phyloP scores from a whole-genome alignment of 1,140 invertebrate species.

The Anoplolepis gracilipes region DNA sequence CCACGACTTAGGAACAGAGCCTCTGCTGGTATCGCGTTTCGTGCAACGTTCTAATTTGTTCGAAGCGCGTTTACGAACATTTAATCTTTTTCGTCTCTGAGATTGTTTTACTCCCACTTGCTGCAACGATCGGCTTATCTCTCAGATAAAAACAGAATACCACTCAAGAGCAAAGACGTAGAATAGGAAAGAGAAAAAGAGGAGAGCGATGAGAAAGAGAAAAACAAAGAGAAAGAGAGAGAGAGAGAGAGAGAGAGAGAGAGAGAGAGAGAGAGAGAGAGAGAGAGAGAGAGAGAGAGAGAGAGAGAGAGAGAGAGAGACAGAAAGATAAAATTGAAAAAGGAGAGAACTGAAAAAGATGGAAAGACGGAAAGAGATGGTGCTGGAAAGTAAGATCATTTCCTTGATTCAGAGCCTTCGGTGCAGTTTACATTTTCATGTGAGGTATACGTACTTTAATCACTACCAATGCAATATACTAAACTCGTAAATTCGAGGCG shows the following conservation, averaged over 20 bases:
- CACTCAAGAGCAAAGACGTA: slow-evolving; percentile 57
- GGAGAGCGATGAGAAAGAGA: not conserved
- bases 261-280: too few species aligned
- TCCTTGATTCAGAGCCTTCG: slow-evolving; percentile 66
- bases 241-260: not conserved
- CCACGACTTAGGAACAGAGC: not conserved
- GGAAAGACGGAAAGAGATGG: slow-evolving; percentile 31
- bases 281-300: too few species aligned
- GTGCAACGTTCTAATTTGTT: not conserved
- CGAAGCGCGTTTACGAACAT: not conserved
- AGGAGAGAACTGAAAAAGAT: slow-evolving; percentile 13
- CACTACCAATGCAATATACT: slow-evolving; percentile 46
- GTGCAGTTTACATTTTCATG: slow-evolving; percentile 58
- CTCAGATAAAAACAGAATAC: not conserved
- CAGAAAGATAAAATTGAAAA: not conserved
- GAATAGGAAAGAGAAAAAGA: slow-evolving; percentile 8
- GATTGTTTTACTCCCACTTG: not conserved
- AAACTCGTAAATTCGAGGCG: slow-evolving; percentile 36
- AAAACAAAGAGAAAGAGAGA: not conserved
- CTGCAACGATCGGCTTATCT: not conserved
- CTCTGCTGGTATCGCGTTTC: not conserved
- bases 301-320: slow-evolving; percentile 21
- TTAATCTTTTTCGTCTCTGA: not conserved
- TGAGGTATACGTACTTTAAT: slow-evolving; percentile 17
- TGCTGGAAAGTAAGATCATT: slow-evolving; percentile 60